Percentiles rank a stretch among this genome's conserved stretches.
phyloP scores from a whole-genome alignment of 2,888 invertebrate species.

The Papilio elwesi region DNA sequence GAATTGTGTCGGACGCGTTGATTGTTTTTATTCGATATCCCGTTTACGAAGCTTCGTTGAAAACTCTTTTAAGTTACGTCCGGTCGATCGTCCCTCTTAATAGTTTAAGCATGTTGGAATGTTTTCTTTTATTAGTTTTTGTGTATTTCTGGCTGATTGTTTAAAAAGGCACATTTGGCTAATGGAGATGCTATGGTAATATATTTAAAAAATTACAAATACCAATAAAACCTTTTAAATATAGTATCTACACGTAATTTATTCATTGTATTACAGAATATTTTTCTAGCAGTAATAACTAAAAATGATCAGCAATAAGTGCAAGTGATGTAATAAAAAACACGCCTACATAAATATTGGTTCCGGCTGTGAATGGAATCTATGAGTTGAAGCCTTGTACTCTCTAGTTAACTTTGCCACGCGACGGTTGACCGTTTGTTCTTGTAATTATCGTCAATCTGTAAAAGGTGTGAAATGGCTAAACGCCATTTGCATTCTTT shows the following conservation, averaged over 20 bases:
- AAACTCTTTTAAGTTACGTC: constrained; percentile 22
- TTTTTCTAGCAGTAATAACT: neutral
- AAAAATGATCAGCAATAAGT: neutral
- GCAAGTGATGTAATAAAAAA: neutral
- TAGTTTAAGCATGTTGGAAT: constrained; percentile 1
- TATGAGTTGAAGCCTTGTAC: neutral
- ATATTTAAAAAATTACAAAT: neutral
- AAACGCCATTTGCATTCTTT: neutral
- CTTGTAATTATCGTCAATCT: constrained; percentile 8
- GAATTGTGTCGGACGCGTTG: constrained; percentile 36
- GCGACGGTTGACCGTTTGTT: neutral
- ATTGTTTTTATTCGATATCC: constrained; percentile 41
- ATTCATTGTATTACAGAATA: too few relatives aligned
- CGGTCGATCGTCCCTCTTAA: constrained; percentile 9
- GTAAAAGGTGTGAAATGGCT: neutral
- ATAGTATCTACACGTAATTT: neutral
- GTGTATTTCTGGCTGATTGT: constrained; percentile 6
- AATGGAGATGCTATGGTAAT: neutral
- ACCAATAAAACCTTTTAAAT: too few relatives aligned
- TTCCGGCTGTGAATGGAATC: neutral
- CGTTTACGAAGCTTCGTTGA: constrained; percentile 36
- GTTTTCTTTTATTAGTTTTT: constrained; percentile 2
- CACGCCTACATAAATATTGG: neutral
- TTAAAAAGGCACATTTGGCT: neutral
- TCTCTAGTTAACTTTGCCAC: neutral